These are phyloP conservation scores for Troides helena DNA, from an alignment of 2,888 invertebrate genomes.

Conservation along the genomic window DNA sequence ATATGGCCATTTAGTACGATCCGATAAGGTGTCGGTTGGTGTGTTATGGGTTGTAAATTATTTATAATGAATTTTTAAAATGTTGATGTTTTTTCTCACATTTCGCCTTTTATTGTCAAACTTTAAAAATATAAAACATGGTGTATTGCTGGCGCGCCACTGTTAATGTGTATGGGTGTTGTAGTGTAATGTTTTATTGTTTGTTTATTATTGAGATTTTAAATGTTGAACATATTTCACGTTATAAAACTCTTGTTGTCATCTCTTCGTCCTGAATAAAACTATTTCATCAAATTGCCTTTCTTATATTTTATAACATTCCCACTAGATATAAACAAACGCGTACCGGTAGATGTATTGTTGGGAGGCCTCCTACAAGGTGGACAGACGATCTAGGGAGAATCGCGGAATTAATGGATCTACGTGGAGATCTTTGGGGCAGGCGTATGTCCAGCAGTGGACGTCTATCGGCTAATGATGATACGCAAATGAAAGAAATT, in stretches of 20 bases:
- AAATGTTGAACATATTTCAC: slow-evolving; percentile 64
- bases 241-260: slow-evolving; percentile 69
- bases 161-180: slow-evolving; percentile 46
- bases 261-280: slow-evolving; percentile 64
- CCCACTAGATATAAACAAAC: background rate
- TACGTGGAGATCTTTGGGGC: too few relatives aligned
- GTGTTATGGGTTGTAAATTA: background rate
- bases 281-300: slow-evolving; percentile 51
- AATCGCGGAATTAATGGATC: too few relatives aligned
- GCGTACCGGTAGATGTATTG: background rate
- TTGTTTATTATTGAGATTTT: slow-evolving; percentile 56
- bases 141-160: background rate
- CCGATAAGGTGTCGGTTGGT: background rate
- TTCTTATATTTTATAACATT: background rate
- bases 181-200: slow-evolving; percentile 64
- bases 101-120: background rate
- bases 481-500: too few relatives aligned
- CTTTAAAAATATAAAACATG: background rate
- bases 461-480: too few relatives aligned
- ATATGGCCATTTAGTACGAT: background rate
- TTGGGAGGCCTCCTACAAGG: background rate
- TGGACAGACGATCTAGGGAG: too few relatives aligned
- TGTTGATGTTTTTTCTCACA: background rate
- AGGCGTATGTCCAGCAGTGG: too few relatives aligned
- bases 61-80: background rate